Percentiles rank a stretch among this genome's conserved stretches.
These are phyloP conservation scores for Pelusios castaneus DNA, from an alignment of 2,113 vertebrate genomes.

Conservation along the genomic window DNA sequence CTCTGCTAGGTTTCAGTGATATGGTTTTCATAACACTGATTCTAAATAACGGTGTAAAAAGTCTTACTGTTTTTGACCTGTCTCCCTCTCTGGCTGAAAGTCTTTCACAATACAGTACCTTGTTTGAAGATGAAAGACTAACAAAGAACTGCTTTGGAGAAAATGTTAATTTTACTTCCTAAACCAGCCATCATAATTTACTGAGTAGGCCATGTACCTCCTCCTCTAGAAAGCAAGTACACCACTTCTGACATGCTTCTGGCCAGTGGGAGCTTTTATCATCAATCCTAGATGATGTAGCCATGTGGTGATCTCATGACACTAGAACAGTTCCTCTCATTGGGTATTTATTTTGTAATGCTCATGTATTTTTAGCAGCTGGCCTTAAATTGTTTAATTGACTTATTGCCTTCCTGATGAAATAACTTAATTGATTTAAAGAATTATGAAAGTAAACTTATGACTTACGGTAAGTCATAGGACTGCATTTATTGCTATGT, in stretches of 20 bases:
- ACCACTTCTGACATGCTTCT: not conserved
- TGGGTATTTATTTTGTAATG: not conserved
- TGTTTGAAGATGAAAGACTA: not conserved
- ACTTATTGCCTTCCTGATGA: not conserved
- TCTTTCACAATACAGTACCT: not conserved
- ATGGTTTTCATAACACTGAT: not conserved
- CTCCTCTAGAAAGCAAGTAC: not conserved
- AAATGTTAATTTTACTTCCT: not conserved
- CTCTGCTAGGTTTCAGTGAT: not conserved
- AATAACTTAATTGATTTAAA: not conserved
- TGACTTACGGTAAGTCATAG: not conserved
- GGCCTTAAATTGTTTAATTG: not conserved
- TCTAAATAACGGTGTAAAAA: not conserved
- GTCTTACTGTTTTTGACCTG: not conserved
- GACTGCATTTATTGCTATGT: not conserved
- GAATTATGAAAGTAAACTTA: not conserved
- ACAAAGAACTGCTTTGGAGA: not conserved
- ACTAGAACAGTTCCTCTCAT: not conserved
- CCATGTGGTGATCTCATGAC: not conserved
- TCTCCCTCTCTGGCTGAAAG: not conserved
- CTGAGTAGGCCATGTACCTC: not conserved
- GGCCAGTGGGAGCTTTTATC: not conserved
- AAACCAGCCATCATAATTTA: not conserved
- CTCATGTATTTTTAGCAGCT: not conserved
- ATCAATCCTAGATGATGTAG: not conserved